These are phyloP conservation scores for Neogobius melanostomus DNA, from an alignment of 2,113 vertebrate species.

Conservation along the genomic window DNA sequence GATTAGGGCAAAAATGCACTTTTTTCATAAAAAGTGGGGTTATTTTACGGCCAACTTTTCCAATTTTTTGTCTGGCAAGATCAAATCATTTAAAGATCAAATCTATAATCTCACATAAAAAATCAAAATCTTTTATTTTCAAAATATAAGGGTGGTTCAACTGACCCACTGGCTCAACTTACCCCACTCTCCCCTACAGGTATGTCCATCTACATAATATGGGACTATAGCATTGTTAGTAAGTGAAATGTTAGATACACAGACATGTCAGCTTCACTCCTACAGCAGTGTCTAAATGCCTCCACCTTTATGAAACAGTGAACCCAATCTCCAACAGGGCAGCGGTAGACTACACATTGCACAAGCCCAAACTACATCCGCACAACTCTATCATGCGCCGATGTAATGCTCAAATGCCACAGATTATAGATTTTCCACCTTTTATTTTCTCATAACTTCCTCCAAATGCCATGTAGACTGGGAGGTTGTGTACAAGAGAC, in stretches of 20 bases:
- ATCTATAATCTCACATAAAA: too few relatives aligned
- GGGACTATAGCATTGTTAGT: too few relatives aligned
- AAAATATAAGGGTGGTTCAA: too few relatives aligned
- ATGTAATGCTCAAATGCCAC: slow-evolving; percentile 50
- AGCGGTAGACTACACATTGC: slow-evolving; percentile 10
- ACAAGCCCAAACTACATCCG: slow-evolving; percentile 17
- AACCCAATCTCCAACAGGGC: slow-evolving; percentile 51
- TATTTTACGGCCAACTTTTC: too few relatives aligned
- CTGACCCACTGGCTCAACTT: too few relatives aligned
- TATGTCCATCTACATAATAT: too few relatives aligned
- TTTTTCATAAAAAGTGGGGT: too few relatives aligned
- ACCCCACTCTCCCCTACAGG: too few relatives aligned
- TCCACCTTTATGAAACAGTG: slow-evolving; percentile 14
- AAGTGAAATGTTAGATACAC: background rate
- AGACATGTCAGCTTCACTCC: slow-evolving; percentile 23
- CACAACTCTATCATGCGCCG: background rate
- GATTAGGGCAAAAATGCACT: too few relatives aligned
- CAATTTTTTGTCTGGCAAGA: too few relatives aligned
- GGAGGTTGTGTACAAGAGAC: background rate
- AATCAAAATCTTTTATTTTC: too few relatives aligned
- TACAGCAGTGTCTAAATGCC: slow-evolving; percentile 35
- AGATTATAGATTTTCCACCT: slow-evolving; percentile 40
- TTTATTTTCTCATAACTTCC: slow-evolving; percentile 30
- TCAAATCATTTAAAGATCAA: too few relatives aligned
- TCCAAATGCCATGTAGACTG: slow-evolving; percentile 48